Conservation (phyloP, 2,113 vertebrate genomes). For the Perca fluviatilis region DNA sequence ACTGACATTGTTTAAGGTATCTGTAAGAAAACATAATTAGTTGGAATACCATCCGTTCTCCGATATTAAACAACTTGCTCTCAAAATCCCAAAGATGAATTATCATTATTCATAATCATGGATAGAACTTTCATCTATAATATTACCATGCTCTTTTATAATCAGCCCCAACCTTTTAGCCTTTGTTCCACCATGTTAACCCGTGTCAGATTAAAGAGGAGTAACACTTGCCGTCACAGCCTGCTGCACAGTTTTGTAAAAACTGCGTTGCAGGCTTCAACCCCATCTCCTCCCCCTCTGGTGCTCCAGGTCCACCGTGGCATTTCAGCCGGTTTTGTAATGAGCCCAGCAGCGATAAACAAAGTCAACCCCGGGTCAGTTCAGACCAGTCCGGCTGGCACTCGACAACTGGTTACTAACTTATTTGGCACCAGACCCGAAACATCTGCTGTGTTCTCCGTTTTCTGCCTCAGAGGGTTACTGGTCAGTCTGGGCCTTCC, state of each 20-base stretch:
- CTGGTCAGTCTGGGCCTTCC: constrained; percentile 42
- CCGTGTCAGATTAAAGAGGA: background rate
- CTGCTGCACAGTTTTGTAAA: background rate
- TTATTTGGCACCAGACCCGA: constrained; percentile 52
- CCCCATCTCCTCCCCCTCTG: background rate
- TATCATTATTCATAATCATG: background rate
- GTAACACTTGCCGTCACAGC: background rate
- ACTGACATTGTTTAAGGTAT: background rate
- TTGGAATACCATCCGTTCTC: background rate
- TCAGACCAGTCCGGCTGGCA: constrained; percentile 43
- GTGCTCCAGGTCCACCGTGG: constrained; percentile 1
- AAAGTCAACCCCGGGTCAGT: constrained; percentile 29
- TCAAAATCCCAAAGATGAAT: background rate
- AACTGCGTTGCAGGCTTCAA: background rate
- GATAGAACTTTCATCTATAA: background rate
- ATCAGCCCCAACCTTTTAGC: background rate
- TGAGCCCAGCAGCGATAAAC: constrained; percentile 36
- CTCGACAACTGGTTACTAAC: constrained; percentile 53
- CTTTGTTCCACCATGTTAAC: constrained; percentile 4
- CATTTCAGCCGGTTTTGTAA: constrained; percentile 44
- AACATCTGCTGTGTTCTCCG: constrained; percentile 69
- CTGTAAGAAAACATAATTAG: background rate
- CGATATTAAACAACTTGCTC: background rate
- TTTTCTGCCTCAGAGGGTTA: constrained; percentile 50
- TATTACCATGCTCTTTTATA: background rate